Conservation (phyloP, 2,113 vertebrate species). For the Mormyrus lacerda region DNA sequence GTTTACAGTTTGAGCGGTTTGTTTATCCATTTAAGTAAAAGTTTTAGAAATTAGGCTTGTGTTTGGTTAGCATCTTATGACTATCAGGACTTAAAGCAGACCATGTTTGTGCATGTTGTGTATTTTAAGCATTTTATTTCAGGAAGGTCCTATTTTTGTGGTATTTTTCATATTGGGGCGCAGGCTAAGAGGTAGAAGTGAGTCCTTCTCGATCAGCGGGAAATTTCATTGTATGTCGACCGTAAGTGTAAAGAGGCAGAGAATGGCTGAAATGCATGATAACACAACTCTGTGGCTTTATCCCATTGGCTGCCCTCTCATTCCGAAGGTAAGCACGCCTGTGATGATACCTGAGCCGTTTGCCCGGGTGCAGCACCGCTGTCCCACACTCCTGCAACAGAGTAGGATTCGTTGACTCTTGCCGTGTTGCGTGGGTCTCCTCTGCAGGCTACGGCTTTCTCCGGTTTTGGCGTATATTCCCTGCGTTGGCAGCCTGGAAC, state of each 20-base stretch:
- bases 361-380: background rate
- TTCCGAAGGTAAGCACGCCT: background rate
- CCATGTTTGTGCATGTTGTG: background rate
- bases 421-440: background rate
- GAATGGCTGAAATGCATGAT: constrained; percentile 5
- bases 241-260: background rate
- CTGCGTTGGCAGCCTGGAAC: background rate
- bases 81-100: background rate
- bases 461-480: background rate
- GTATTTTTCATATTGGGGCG: background rate
- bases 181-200: background rate
- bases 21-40: background rate
- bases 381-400: background rate
- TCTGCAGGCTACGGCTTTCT: background rate
- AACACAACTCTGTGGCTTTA: background rate
- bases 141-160: background rate
- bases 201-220: background rate
- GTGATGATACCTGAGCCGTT: background rate
- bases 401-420: background rate
- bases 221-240: background rate
- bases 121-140: background rate
- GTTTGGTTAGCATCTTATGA: background rate
- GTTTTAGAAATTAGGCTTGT: background rate
- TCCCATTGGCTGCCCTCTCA: background rate
- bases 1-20: too few relatives aligned